phyloP scores from a whole-genome alignment of 2,113 vertebrate species.

The Chitala chitala region DNA sequence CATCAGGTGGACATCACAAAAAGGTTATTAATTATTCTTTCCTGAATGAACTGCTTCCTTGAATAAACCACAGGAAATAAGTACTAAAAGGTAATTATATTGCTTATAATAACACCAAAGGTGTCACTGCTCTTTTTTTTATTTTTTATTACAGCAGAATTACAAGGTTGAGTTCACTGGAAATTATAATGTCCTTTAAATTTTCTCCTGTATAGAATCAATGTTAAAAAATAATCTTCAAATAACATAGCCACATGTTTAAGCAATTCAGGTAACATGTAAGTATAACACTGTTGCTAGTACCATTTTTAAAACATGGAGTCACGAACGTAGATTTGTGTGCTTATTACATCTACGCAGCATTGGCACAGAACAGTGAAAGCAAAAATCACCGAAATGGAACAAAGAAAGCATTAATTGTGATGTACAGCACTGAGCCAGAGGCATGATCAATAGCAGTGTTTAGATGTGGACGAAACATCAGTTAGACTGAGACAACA shows the following conservation, averaged over 20 bases:
- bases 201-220: too few species aligned
- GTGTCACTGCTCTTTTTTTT: background rate
- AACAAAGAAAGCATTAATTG: slow-evolving; percentile 49
- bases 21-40: background rate
- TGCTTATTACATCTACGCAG: background rate
- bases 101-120: slow-evolving; percentile 11
- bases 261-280: slow-evolving; percentile 27
- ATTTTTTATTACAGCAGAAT: background rate
- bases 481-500: slow-evolving; percentile 46
- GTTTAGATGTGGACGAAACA: slow-evolving; percentile 43
- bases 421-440: slow-evolving; percentile 55
- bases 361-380: background rate
- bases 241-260: slow-evolving; percentile 38
- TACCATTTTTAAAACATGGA: slow-evolving; percentile 43
- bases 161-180: too few species aligned
- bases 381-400: too few species aligned
- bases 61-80: background rate
- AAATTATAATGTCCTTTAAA: too few species aligned
- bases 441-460: slow-evolving; percentile 38
- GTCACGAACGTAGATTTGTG: too few species aligned
- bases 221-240: too few species aligned
- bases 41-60: background rate
- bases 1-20: background rate
- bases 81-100: background rate
- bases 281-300: slow-evolving; percentile 57